Conservation (phyloP, 2,113 vertebrate genomes). For the Solea solea region DNA sequence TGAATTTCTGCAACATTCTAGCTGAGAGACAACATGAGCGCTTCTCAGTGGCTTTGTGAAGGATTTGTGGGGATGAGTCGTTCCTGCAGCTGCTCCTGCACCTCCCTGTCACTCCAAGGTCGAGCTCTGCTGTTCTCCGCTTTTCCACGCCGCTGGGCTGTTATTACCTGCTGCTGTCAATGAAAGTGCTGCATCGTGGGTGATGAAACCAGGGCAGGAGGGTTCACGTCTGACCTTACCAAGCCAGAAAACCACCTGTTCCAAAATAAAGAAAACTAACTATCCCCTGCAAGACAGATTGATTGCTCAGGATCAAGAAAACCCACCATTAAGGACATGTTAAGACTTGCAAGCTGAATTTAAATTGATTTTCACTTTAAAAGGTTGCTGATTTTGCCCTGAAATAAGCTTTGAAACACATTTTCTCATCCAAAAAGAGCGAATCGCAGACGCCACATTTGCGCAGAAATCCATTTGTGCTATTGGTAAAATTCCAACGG, state of each 20-base stretch:
- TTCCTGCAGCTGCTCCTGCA: background rate
- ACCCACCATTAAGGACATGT: background rate
- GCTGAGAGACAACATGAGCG: too few relatives aligned
- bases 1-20: too few relatives aligned
- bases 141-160: background rate
- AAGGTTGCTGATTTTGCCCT: too few relatives aligned
- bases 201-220: slow-evolving; percentile 25
- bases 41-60: background rate
- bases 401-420: too few relatives aligned
- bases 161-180: slow-evolving; percentile 32
- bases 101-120: slow-evolving; percentile 23
- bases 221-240: slow-evolving; percentile 18
- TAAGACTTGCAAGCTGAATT: too few relatives aligned
- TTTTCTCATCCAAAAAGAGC: too few relatives aligned
- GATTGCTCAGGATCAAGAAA: slow-evolving; percentile 2
- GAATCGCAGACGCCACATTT: too few relatives aligned
- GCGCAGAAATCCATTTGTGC: too few relatives aligned
- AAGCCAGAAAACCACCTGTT: slow-evolving; percentile 36
- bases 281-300: background rate
- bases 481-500: too few relatives aligned
- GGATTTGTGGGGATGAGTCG: background rate
- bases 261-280: background rate
- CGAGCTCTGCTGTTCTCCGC: background rate
- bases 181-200: slow-evolving; percentile 15
- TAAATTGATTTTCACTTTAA: too few relatives aligned